phyloP scores from a whole-genome alignment of 2,888 invertebrate genomes.

The Aphodius sticticus region DNA sequence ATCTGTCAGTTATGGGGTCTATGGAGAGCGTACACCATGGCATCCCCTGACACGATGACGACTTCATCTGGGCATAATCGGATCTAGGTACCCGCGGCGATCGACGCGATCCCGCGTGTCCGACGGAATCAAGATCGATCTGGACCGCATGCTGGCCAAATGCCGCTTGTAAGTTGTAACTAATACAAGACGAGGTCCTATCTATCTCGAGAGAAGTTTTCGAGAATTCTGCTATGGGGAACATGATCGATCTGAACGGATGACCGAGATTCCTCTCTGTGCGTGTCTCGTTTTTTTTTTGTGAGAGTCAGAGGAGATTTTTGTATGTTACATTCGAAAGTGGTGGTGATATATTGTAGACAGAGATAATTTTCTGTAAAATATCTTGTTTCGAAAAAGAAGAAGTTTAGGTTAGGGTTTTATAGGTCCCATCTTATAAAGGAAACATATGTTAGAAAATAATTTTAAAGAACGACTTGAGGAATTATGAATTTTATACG shows the following conservation, averaged over 20 bases:
- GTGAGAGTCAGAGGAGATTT: conserved; percentile 5
- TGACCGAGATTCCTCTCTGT: background rate
- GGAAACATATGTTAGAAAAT: no score
- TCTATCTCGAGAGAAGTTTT: no score
- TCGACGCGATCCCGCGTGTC: background rate
- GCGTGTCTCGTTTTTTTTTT: background rate
- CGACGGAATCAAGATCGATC: conserved; percentile 4
- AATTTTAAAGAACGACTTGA: no score
- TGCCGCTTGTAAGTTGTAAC: background rate
- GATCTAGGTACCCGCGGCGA: background rate
- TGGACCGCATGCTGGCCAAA: conserved; percentile 4
- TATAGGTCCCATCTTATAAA: no score
- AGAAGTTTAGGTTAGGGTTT: no score
- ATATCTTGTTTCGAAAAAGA: no score
- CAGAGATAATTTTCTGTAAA: no score
- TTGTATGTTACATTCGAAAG: background rate
- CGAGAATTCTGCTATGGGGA: background rate
- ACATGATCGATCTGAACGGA: background rate
- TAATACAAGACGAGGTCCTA: background rate
- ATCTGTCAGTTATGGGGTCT: background rate
- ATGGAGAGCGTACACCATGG: background rate
- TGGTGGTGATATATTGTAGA: no score
- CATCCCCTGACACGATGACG: conserved; percentile 22
- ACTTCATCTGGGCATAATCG: conserved; percentile 16
- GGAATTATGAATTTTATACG: no score